Evolutionary conservation across 2,113 vertebrate genomes (phyloP).

Genomic region (Trematomus loennbergii): DNA sequence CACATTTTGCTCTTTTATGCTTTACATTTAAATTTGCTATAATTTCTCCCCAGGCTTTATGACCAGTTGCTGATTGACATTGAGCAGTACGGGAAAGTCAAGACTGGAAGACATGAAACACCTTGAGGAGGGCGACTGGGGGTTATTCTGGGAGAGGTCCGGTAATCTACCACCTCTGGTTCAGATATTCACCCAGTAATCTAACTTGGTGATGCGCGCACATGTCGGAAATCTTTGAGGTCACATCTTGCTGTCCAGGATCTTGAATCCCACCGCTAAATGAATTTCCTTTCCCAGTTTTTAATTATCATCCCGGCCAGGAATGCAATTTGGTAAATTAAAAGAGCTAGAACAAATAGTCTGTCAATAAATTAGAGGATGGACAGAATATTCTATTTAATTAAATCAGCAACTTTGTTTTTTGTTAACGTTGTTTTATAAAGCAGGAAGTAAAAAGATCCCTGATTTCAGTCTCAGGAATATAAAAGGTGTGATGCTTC

Average conservation of each 20-base stretch:
- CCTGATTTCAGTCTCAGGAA: not conserved
- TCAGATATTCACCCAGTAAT: constrained; percentile 21
- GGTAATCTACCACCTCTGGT: not conserved
- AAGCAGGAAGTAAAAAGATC: not conserved
- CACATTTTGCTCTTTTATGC: constrained; percentile 6
- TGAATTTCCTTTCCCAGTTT: not conserved
- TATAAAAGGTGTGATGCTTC: not conserved
- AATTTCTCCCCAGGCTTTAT: constrained; percentile 6
- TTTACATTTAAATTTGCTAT: not conserved
- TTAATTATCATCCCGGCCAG: not conserved
- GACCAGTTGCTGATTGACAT: not conserved
- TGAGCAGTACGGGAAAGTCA: not conserved
- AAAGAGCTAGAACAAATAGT: not conserved
- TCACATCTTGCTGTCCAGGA: constrained; percentile 31
- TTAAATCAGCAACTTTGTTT: not conserved
- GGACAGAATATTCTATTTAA: not conserved
- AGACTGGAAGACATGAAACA: constrained; percentile 32
- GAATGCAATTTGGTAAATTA: not conserved
- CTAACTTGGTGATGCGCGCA: not conserved
- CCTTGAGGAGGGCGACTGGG: not conserved
- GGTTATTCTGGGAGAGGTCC: not conserved
- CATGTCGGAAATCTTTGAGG: not conserved
- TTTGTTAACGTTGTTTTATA: not conserved
- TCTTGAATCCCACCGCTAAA: not conserved
- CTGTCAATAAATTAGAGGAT: not conserved